Evolutionary conservation across 1,140 invertebrate genomes (phyloP), one percentile per base, ranked within the genome.

Genomic region (Yoshiicerus persimilis): DNA sequence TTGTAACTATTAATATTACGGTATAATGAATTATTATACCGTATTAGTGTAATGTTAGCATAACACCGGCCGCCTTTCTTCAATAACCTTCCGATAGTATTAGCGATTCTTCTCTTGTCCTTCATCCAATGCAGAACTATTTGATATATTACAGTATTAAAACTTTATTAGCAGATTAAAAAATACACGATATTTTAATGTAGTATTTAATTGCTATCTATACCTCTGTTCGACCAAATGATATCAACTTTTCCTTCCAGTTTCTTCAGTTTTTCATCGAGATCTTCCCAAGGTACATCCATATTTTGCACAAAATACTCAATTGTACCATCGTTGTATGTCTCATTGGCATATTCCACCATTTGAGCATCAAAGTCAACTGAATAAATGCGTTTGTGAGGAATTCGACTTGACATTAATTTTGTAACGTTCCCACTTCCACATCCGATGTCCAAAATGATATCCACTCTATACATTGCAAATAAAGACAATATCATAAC

Each of bases 201-300:
- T n/a, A n/a, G n/a, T n/a, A n/a, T n/a, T 5, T n/a, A n/a, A n/a
- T 4, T 56, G 3, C 16, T 0, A n/a, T n/a, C n/a, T n/a, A n/a
- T 16, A 16, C 25, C 87, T 36, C 87, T 34, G 34, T 88, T 88
- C 2, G 80, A 84, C 41, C 41, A 88, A 8, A 88, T 25, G 1
- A 88, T 20, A 38, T 36, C 39, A 9, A 88, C 87, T 84, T 84
- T 64, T 30, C 87, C 87, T 75, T 88, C 87, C 0, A 88, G 34
- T 11, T n/a, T 38, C 25, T 84, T n/a, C 11, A 88, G 27, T n/a
- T 13, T 34, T 66, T 10, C 9, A 47, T 70, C 32, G 2, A 88
- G 13, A 16, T 88, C 25, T 27, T 85, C 83, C 87, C 87, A 88
- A 70, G 80, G 80, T 27, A 39, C 9, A 9, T 47, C 87, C n/a